A percentile compares a stretch with the other conserved stretches of the same genome.
Conservation (phyloP, 1,140 invertebrate species). For the Calephelis nemesis region DNA sequence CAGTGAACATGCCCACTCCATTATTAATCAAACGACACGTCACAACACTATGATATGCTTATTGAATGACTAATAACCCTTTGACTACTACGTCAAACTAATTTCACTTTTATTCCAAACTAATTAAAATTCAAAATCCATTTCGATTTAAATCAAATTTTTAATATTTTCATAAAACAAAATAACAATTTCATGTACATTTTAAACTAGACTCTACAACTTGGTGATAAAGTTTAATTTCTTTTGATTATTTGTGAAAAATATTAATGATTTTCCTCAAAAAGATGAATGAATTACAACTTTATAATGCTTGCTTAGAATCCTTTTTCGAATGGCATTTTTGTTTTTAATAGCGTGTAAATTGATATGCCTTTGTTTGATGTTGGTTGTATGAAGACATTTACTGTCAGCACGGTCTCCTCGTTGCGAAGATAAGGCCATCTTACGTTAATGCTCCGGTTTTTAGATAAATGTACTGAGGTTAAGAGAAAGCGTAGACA, state of each 20-base stretch:
- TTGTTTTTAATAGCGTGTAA: constrained; percentile 45
- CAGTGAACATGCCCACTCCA: constrained; percentile 59
- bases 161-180: constrained; percentile 21
- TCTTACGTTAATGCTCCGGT: constrained; percentile 13
- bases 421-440: constrained; percentile 10
- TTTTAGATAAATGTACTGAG: constrained; percentile 16
- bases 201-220: neutral
- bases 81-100: constrained; percentile 33
- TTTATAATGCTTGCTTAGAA: neutral
- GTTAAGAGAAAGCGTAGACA: constrained; percentile 4
- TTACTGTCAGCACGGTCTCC: constrained; percentile 37
- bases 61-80: constrained; percentile 72
- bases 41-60: constrained; percentile 73
- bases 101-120: constrained; percentile 22
- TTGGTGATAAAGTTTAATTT: neutral
- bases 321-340: neutral
- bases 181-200: neutral
- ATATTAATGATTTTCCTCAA: constrained; percentile 9
- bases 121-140: constrained; percentile 17
- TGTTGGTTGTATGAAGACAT: constrained; percentile 49
- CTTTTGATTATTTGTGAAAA: neutral
- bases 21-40: constrained; percentile 74
- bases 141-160: neutral
- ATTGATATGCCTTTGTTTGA: constrained; percentile 46
- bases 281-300: neutral